Evolutionary conservation across 92 coral and sea anemone genomes (phyloP).

Genomic region (Epizoanthus stellaris): DNA sequence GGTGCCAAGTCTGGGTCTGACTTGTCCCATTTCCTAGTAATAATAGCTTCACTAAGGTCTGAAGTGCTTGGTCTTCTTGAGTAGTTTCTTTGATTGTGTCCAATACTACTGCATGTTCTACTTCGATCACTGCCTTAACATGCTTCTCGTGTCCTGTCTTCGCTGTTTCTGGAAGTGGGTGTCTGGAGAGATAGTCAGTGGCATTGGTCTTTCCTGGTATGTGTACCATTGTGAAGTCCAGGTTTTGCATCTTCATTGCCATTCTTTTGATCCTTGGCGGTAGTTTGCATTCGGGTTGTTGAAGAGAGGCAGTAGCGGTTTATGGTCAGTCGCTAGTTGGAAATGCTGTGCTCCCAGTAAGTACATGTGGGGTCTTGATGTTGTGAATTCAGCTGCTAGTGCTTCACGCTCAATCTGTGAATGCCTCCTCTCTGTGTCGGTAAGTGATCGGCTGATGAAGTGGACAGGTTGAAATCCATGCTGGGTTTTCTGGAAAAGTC

Average conservation of each 20-base stretch:
- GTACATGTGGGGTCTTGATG: slow-evolving; percentile 58
- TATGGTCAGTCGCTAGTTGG: slow-evolving; percentile 38
- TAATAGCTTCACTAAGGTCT: slow-evolving; percentile 40
- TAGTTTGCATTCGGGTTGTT: slow-evolving; percentile 69
- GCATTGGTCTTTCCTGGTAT: slow-evolving; percentile 24
- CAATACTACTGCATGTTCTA: slow-evolving; percentile 61
- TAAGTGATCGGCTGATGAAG: slow-evolving; percentile 53
- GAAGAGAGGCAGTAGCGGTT: slow-evolving; percentile 43
- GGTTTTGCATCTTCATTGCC: slow-evolving; percentile 74
- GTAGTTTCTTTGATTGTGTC: slow-evolving; percentile 50
- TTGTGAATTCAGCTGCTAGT: slow-evolving; percentile 66
- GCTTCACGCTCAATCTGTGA: slow-evolving; percentile 53
- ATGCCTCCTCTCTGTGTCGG: slow-evolving; percentile 63
- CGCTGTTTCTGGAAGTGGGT: slow-evolving; percentile 6
- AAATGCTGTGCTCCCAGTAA: slow-evolving; percentile 50
- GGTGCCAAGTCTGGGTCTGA: slow-evolving; percentile 44
- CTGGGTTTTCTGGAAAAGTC: slow-evolving; percentile 61
- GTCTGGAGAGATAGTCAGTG: too few relatives aligned
- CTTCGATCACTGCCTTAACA: slow-evolving; percentile 56
- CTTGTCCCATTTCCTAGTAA: slow-evolving; percentile 48
- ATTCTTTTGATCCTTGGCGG: slow-evolving; percentile 73
- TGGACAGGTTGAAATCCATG: slow-evolving; percentile 66
- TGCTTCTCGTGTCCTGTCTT: slow-evolving; percentile 31
- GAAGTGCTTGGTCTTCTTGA: slow-evolving; percentile 42
- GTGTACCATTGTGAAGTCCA: slow-evolving; percentile 62